Base-by-base conservation (phyloP, 2,113 vertebrate genomes). In the Chascanopsetta lugubris region DNA sequence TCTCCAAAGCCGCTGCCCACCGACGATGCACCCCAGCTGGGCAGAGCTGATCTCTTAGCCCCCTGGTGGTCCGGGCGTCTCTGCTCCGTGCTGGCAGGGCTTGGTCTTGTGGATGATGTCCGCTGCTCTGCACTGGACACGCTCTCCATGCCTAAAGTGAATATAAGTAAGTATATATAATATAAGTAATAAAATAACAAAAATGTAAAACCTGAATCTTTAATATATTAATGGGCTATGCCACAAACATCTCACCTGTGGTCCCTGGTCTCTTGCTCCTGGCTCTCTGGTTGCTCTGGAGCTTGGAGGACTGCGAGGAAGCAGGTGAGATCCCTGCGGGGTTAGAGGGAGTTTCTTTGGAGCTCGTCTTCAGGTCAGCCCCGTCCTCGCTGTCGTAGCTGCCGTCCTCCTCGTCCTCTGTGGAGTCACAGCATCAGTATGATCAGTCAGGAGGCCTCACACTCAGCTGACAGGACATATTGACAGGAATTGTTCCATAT, bases 281-380 rank as follows among this genome's bases (percentile, higher is more conserved):
- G 20, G 92, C 92, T 87, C 94, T 97, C 82, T 95, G 95, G 48
- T 94, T 93, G 70, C 92, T 91, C 64, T 96, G 94, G 80, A 95
- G 93, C 79, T 94, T 95, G 45, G 95, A 93, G 71, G 94, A 92
- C 0, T 93, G 95, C n/a, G 93, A 93, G 0, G 93, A 92, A 1
- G 94, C 95, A n/a, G 94, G 90, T 5, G 91, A 88, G 11, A 92
- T 89, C 65, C 89, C 60, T 0, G 90, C 80, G 56, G 91, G 21
- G 0, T 89, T 71, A 36, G 88, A 65, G 1, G 91, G 15, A 0
- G 89, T 54, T n/a, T 93, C 93, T 85, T 86, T 93, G 57, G 88
- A 87, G 50, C 88, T 72, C 26, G 73, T 88, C 9, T 88, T 90
- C 78, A 89, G 72, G 68, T 91, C 90, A 0, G 88, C 87, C 21